A percentile compares a stretch with the other conserved stretches of the same genome.
Evolutionary conservation across 2,797 vertebrate genomes (phyloP).

Genomic region (Steatocranus sp.): DNA sequence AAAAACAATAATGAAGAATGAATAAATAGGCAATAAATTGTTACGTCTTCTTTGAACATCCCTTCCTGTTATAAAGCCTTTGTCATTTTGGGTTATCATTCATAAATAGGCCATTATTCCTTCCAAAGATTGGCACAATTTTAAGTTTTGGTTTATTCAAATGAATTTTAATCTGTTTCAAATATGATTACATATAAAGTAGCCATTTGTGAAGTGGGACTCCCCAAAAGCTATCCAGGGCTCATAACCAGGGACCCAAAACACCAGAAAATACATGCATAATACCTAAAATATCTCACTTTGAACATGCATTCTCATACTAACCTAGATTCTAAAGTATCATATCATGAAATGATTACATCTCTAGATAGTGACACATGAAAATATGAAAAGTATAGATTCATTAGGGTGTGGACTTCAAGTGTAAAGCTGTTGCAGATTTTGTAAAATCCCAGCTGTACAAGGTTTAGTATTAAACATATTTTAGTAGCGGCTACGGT

Average conservation of each 20-base stretch:
- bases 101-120: not conserved
- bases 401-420: rapidly evolving
- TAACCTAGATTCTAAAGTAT: not conserved
- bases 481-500: not conserved
- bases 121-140: not conserved
- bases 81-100: not conserved
- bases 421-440: not conserved
- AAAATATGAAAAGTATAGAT: not conserved
- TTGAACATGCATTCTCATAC: not conserved
- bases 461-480: not conserved
- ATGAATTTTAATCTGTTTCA: not conserved
- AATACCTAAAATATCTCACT: not conserved
- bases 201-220: not conserved
- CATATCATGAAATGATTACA: not conserved
- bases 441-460: not conserved
- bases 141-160: not conserved
- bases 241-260: not conserved
- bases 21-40: constrained; percentile 26
- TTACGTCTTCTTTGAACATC: not conserved
- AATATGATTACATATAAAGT: not conserved
- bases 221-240: not conserved
- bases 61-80: not conserved
- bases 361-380: not conserved
- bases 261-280: not conserved
- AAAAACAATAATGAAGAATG: not conserved